Evolutionary conservation across 2,113 vertebrate species (phyloP).

Genomic region (Cavia porcellus): DNA sequence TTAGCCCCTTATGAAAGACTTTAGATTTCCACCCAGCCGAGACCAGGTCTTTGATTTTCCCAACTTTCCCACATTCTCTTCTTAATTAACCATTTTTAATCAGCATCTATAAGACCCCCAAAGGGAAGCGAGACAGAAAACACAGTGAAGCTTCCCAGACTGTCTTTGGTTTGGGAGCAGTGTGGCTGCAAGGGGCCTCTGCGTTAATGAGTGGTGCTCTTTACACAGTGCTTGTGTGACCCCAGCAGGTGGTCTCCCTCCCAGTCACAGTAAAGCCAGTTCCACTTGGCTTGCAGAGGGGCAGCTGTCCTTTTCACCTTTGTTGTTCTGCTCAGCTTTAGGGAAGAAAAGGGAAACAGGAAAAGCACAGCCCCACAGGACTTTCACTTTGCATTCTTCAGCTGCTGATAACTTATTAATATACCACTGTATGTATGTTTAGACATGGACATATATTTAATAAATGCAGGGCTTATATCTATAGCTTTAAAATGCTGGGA

Average conservation of each 20-base stretch:
- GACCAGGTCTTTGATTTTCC: background rate
- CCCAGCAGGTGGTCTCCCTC: too few species aligned
- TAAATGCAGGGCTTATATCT: background rate
- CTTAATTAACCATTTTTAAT: background rate
- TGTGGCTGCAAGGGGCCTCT: background rate
- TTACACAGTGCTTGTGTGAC: background rate
- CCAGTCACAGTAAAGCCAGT: background rate
- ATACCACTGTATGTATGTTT: background rate
- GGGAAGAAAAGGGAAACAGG: background rate
- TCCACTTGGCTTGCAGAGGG: background rate
- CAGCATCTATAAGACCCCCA: background rate
- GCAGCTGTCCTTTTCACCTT: background rate
- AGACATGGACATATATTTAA: background rate
- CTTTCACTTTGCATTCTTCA: background rate
- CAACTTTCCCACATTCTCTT: background rate
- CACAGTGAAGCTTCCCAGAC: background rate
- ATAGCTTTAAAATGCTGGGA: background rate
- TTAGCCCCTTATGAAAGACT: background rate
- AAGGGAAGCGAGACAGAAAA: background rate
- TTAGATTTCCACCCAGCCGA: background rate
- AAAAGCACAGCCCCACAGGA: background rate
- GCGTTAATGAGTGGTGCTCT: background rate
- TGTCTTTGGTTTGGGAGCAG: background rate
- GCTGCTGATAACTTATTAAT: background rate
- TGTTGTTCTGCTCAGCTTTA: background rate